Conservation (phyloP, 2,888 invertebrate species). For the Amaurobius ferox region DNA sequence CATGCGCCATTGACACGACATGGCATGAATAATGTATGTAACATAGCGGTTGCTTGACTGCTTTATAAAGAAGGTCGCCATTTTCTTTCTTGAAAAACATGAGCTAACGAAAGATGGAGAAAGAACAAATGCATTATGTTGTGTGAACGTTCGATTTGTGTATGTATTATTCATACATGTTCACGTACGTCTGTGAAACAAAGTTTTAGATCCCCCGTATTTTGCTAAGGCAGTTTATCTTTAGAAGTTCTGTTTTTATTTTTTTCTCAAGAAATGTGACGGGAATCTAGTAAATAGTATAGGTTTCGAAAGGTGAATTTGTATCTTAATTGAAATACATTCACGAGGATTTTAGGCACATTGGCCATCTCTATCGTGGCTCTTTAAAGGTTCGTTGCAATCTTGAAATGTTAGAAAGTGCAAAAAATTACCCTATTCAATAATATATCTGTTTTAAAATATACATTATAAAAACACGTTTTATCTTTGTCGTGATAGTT, state of each 20-base stretch:
- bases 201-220: constrained; percentile 33
- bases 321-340: too few species aligned
- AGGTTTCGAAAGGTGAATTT: constrained; percentile 25
- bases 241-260: constrained; percentile 21
- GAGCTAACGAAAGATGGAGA: constrained; percentile 13
- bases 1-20: constrained; percentile 64
- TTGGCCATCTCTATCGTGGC: too few species aligned
- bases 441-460: too few species aligned
- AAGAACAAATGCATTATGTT: constrained; percentile 66
- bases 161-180: constrained; percentile 67
- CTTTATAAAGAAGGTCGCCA: constrained; percentile 50
- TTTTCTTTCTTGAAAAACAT: constrained; percentile 15
- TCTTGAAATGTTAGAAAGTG: too few species aligned
- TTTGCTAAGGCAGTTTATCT: constrained; percentile 42
- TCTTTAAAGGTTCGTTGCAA: too few species aligned
- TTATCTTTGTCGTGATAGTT: too few species aligned
- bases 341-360: too few species aligned
- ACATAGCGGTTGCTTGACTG: constrained; percentile 49
- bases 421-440: too few species aligned
- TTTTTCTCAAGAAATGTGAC: constrained; percentile 30
- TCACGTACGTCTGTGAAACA: constrained; percentile 49
- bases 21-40: constrained; percentile 64
- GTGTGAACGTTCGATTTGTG: constrained; percentile 46
- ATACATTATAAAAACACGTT: too few species aligned
- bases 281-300: constrained; percentile 31